A percentile compares a stretch with the other conserved stretches of the same genome.
phyloP scores from a whole-genome alignment of 1,140 invertebrate genomes.

The Myzus persicae region DNA sequence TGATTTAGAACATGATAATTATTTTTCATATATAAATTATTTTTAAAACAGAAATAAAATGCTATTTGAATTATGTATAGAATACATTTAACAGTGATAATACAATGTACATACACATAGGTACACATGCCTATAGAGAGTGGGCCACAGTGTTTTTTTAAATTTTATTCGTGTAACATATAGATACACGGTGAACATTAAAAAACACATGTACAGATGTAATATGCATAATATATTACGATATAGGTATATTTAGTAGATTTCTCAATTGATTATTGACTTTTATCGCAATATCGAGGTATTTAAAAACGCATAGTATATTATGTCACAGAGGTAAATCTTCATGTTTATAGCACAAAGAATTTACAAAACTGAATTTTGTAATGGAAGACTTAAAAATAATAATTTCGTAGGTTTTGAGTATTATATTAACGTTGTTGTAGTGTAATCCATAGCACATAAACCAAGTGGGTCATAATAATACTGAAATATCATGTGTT shows the following conservation, averaged over 20 bases:
- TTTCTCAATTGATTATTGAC: background rate
- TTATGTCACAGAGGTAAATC: background rate
- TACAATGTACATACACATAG: background rate
- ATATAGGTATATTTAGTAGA: background rate
- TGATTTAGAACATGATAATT: background rate
- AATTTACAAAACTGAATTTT: background rate
- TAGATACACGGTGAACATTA: background rate
- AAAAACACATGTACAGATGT: background rate
- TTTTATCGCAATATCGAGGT: background rate
- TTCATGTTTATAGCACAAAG: background rate
- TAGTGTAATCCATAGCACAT: background rate
- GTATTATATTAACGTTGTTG: background rate
- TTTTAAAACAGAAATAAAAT: background rate
- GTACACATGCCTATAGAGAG: no score
- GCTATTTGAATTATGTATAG: background rate
- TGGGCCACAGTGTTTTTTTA: background rate
- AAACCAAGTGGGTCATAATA: background rate
- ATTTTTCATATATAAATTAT: background rate
- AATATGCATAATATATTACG: background rate
- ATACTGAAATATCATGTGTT: background rate
- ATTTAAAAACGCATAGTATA: no score
- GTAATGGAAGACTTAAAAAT: background rate
- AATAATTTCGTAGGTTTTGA: background rate
- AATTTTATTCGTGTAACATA: background rate
- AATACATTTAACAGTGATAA: background rate